Base-by-base conservation (phyloP, 2,113 vertebrate species). In the Chlorocebus sabaeus region DNA sequence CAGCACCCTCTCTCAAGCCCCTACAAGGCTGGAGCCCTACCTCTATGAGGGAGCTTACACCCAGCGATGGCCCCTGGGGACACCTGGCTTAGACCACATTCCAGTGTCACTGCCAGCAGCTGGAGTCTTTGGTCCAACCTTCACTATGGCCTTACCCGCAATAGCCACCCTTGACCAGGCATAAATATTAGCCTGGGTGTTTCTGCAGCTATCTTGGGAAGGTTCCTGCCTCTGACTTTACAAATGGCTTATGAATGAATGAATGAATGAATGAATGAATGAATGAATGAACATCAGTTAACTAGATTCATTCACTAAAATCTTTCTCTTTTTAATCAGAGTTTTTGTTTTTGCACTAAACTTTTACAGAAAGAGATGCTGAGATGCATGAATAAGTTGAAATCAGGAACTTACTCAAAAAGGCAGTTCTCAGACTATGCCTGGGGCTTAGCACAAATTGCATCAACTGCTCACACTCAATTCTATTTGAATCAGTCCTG, bases 401-500 rank as follows among this genome's bases (percentile, higher is more conserved):
- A 91, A 84, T 48, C 9, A 32, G 61, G 25, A 90, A 72, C 30
- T 72, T 48, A 72, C 5, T 96, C 27, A 5, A 57, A 94, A 97
- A 81, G 25, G 68, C 80, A 89, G 2, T 73, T 88, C 52, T 87
- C 57, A 22, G 8, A 45, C 52, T 92, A 25, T 50, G 18, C 80
- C 92, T 79, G 32, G 48, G 32, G 45, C 93, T 96, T 87, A 68
- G 76, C 22, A 12, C 13, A 45, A 50, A 87, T 92, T 92, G 76
- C 20, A 2, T 93, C 86, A 83, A 0, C 55, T 89, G 73, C 61
- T 94, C 52, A 81, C 5, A 6, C 38, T 88, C 32, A 50, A 75
- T 81, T 82, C 80, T 81, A 11, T 96, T 81, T 93, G 43, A 93
- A 94, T 98, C 17, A 22, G 97, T 94, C 88, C 73, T 96, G 96